phyloP scores from a whole-genome alignment of 2,113 vertebrate species.

The Pomatostomus ruficeps region DNA sequence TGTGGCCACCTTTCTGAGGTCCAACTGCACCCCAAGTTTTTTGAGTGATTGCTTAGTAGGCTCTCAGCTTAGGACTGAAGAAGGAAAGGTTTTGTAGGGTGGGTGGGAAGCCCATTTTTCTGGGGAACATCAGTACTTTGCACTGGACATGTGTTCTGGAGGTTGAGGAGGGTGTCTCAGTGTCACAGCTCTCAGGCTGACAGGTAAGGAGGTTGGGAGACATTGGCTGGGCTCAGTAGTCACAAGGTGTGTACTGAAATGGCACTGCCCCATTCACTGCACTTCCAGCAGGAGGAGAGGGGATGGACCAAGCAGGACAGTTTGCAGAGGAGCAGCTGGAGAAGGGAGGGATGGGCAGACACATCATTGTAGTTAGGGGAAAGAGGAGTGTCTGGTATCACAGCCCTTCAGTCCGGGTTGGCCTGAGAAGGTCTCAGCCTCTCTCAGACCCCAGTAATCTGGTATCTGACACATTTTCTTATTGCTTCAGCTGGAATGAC shows the following conservation, averaged over 20 bases:
- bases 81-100: background rate
- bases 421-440: background rate
- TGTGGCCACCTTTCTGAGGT: background rate
- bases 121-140: fast-evolving
- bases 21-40: background rate
- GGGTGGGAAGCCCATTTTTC: background rate
- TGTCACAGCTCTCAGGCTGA: background rate
- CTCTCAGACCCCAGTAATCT: background rate
- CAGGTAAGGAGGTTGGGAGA: background rate
- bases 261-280: background rate
- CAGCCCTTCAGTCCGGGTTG: background rate
- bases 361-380: background rate
- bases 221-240: background rate
- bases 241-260: background rate
- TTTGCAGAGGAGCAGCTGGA: background rate
- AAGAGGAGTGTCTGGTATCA: background rate
- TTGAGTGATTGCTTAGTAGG: background rate
- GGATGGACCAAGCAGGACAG: background rate
- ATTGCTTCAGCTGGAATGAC: background rate
- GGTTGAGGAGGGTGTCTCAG: background rate
- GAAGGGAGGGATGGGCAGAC: background rate
- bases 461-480: background rate
- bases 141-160: fast-evolving
- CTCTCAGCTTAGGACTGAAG: background rate
- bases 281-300: background rate